phyloP scores from a whole-genome alignment of 2,113 vertebrate genomes.

The Sinocyclocheilus anshuiensis region DNA sequence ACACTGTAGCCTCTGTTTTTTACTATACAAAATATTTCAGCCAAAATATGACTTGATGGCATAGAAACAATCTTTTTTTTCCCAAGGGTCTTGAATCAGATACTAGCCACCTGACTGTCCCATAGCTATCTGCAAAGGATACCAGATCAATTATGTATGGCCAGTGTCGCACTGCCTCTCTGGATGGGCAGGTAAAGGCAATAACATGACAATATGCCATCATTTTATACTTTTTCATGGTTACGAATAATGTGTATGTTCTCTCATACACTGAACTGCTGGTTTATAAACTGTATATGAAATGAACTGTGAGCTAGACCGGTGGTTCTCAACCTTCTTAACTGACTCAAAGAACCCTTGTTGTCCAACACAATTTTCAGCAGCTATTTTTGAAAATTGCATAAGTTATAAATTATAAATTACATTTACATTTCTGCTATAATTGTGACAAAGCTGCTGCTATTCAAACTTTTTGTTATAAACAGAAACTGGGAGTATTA shows the following conservation, averaged over 20 bases:
- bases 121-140: background rate
- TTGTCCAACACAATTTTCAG: background rate
- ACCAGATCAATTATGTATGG: conserved; percentile 16
- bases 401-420: too few species aligned
- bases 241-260: background rate
- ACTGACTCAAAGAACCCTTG: background rate
- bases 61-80: background rate
- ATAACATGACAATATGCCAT: background rate
- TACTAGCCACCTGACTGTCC: background rate
- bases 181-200: background rate
- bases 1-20: background rate
- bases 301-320: background rate
- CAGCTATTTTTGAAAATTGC: too few species aligned
- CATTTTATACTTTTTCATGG: background rate
- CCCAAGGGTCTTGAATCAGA: background rate
- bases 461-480: too few species aligned
- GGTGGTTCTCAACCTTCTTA: background rate
- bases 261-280: background rate
- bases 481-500: too few species aligned
- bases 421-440: too few species aligned
- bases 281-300: background rate
- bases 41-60: background rate
- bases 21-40: background rate
- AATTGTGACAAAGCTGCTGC: too few species aligned
- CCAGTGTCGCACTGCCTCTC: background rate